phyloP scores from a whole-genome alignment of 2,113 vertebrate species.

The Saguinus midas region DNA sequence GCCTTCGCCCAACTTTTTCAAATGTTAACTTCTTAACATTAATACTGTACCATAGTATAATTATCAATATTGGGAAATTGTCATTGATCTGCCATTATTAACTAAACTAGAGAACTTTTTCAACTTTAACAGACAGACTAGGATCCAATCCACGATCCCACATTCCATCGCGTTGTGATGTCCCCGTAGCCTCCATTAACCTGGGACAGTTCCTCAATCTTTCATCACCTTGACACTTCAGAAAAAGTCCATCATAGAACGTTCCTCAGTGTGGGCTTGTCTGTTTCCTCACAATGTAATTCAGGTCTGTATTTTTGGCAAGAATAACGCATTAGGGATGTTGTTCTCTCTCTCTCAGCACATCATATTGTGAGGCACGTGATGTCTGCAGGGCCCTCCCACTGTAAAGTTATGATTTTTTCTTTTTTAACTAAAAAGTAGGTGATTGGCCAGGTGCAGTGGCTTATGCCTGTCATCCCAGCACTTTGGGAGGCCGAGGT shows the following conservation, averaged over 20 bases:
- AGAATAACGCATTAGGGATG: background rate
- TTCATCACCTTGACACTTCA: background rate
- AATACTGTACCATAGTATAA: background rate
- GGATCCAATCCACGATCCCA: background rate
- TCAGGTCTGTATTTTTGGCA: background rate
- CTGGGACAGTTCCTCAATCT: background rate
- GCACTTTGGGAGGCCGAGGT: background rate
- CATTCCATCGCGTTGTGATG: background rate
- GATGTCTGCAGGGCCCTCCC: background rate
- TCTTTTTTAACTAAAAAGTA: background rate
- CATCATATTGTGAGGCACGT: background rate
- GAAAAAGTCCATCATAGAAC: background rate
- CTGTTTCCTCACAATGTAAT: background rate
- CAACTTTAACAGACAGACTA: background rate
- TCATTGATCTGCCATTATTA: background rate
- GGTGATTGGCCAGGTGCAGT: background rate
- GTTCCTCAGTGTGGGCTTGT: background rate
- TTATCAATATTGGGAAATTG: background rate
- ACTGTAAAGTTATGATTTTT: background rate
- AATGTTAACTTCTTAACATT: background rate
- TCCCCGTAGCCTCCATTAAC: background rate
- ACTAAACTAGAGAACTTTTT: background rate
- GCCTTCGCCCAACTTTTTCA: background rate
- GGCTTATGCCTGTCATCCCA: background rate
- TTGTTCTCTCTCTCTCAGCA: background rate